Evolutionary conservation across 1,140 invertebrate species (phyloP), one percentile per base, ranked within the genome.

Genomic region (Pteromalus puparum): DNA sequence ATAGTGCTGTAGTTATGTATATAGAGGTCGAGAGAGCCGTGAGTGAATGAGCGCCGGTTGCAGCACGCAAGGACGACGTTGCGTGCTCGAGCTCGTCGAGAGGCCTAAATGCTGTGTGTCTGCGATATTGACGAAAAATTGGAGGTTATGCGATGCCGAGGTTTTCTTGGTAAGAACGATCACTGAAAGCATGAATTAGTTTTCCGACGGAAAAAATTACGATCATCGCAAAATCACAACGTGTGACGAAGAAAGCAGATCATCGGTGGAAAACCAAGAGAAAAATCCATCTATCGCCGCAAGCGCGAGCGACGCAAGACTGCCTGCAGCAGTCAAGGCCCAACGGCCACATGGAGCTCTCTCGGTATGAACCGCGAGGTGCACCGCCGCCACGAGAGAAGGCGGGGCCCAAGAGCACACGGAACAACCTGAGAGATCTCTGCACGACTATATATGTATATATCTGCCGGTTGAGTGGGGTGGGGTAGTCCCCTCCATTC

Each of bases 371-470:
- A 46, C 42, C 81, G 30, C 81, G 42, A 38, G 65, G 42, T 24
- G 78, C 48, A 42, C 0, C 30, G 30, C 0, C 30, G 30, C 48
- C 48, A 42, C 48, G 53, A 38, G 79, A 53, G 48, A 82, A 79
- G 84, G 84, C 84, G 84, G 80, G 75, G 80, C 80, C 73, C 75
- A 53, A 85, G 78, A 65, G 67, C 84, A 78, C 76, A 26, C 68
- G 68, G 84, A 87, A 80, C 79, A 82, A 86, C 84, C 87, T 86
- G 84, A 85, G 86, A 74, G 86, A 89, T 87, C 82, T 87, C 82
- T 74, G 67, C 24, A 68, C 6, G 53, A 15, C 53, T 61, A 61
- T 61, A 61, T 61, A 61, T 21, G 18, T 61, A 61, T 61, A 61
- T 18, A 61, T 61, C 42, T 38, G 74, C 82, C 81, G 76, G 70